Conservation (phyloP, 2,888 invertebrate species). For the Cataglyphis altisquamis region DNA sequence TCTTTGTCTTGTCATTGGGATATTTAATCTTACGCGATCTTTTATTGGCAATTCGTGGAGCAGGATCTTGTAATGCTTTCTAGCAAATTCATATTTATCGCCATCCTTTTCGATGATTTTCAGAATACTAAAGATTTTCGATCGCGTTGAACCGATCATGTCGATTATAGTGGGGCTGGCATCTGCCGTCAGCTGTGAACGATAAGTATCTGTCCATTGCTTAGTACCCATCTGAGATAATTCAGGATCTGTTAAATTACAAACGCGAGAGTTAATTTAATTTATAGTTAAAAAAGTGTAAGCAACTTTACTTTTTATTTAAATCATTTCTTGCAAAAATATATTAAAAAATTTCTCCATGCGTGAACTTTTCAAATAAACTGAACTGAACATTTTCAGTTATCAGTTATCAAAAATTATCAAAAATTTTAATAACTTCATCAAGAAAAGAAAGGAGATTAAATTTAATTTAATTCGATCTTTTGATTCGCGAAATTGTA, state of each 20-base stretch:
- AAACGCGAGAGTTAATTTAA: not conserved
- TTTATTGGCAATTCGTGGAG: conserved; percentile 78
- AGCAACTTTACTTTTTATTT: not conserved
- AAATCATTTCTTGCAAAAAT: not conserved
- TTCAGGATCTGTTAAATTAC: conserved; percentile 79
- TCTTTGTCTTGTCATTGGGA: not conserved
- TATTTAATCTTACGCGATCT: conserved; percentile 82
- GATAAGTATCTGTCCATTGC: conserved; percentile 83
- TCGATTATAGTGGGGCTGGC: conserved; percentile 84
- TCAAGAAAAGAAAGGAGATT: no score
- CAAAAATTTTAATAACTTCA: not conserved
- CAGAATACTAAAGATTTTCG: conserved; percentile 86
- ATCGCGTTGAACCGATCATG: conserved; percentile 85
- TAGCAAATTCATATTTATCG: conserved; percentile 81
- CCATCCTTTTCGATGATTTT: conserved; percentile 83
- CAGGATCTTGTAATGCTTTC: conserved; percentile 85
- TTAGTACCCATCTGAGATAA: conserved; percentile 85
- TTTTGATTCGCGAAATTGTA: conserved; percentile 56
- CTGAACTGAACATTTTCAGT: no score
- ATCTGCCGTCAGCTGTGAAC: conserved; percentile 69
- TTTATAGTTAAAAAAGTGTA: not conserved
- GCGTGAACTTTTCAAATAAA: not conserved
- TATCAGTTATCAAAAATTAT: not conserved
- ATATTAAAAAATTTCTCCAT: not conserved
- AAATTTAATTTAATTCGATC: not conserved